Evolutionary conservation across 2,888 invertebrate species (phyloP), one percentile per base, ranked within the genome.

Genomic region (Sarcophaga rosellei): DNA sequence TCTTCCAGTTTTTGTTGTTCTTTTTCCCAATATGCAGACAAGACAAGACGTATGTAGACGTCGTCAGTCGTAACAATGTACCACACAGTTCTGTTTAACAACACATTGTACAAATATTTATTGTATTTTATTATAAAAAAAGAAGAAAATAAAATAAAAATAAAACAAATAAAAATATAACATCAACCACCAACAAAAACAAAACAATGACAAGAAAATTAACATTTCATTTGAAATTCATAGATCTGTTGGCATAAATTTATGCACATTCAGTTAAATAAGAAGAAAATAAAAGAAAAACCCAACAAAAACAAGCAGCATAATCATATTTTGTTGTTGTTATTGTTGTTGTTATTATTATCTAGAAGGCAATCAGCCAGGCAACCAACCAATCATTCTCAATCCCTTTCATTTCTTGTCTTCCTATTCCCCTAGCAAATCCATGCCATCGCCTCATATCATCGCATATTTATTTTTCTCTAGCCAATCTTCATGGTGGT

Each of bases 161-260:
- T 0, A 57, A 57, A 15, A 57, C 4, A 25, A 25, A 25, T 4
- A 4, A 15, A 6, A n/a, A n/a, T 57, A 57, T 57, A n/a, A 5
- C 57, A 57, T 8, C 57, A 61, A 20, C 10, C 61, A 20, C 4
- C 11, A 20, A 61, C n/a, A 61, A 61, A n/a, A 20, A 20, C 21
- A 20, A 61, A 17, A 61, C 4, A n/a, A 53, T 53, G 53, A 4
- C 66, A 73, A 78, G 70, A 84, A 66, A 79, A 84, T 84, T 84
- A 84, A 81, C 77, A 86, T 84, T 78, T 84, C 78, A 86, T 84
- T 84, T 86, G 74, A 86, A 84, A 84, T 86, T 84, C 86, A 86
- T 84, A 86, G 86, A 86, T 84, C 74, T 78, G 81, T 78, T 86
- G 86, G 84, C 74, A 86, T 81, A 86, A 84, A 86, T 83, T 81